Conservation (phyloP, 2,113 vertebrate genomes). For the Rhipidura dahli region DNA sequence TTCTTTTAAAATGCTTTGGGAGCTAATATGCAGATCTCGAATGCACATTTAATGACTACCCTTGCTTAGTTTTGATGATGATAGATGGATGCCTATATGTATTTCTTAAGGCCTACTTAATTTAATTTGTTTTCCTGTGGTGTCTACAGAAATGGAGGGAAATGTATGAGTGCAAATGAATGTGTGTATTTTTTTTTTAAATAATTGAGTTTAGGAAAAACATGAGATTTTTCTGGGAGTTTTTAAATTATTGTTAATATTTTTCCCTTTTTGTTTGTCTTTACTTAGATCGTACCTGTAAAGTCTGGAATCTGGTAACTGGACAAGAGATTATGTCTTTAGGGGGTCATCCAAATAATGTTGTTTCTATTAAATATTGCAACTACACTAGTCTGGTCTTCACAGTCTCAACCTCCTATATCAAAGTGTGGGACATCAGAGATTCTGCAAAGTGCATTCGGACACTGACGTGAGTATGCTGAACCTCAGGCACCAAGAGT, state of each 20-base stretch:
- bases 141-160: not conserved
- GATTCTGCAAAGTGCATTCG: slow-evolving; percentile 96
- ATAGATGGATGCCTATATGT: not conserved
- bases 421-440: slow-evolving; percentile 98
- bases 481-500: not conserved
- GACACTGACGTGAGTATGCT: slow-evolving; percentile 86
- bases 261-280: not conserved
- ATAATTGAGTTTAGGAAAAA: not conserved
- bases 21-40: not conserved
- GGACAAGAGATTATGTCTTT: slow-evolving; percentile 98
- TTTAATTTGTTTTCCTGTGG: not conserved
- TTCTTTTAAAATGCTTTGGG: not conserved
- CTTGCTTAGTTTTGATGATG: not conserved
- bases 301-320: slow-evolving; percentile 99
- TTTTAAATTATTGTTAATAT: not conserved
- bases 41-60: not conserved
- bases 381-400: slow-evolving; percentile 93
- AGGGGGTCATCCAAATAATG: slow-evolving; percentile 85
- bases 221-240: not conserved
- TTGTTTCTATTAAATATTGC: slow-evolving; percentile 92
- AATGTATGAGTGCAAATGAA: not conserved
- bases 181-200: not conserved
- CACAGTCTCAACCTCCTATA: slow-evolving; percentile 91
- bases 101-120: not conserved
- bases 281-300: slow-evolving; percentile 90